Percentiles rank a stretch among this genome's conserved stretches.
Evolutionary conservation across 1,140 invertebrate species (phyloP).

Genomic region (Sesamia nonagrioides): DNA sequence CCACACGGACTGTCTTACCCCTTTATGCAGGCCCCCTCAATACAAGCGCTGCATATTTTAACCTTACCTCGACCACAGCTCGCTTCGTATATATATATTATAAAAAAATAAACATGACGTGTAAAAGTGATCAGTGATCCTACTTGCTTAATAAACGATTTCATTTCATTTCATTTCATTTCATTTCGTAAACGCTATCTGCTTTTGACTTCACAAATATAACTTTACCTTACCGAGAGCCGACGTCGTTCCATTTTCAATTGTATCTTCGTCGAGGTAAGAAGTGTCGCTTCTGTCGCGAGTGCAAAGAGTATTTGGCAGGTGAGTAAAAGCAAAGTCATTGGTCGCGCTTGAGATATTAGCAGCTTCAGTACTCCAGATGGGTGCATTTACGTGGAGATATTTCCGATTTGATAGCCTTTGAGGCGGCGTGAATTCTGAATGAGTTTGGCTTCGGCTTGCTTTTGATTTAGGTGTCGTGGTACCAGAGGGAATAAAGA

Average conservation of each 20-base stretch:
- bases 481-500: constrained; percentile 39
- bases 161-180: too few relatives aligned
- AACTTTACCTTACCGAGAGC: constrained; percentile 39
- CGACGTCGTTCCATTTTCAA: constrained; percentile 45
- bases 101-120: too few relatives aligned
- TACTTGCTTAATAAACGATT: too few relatives aligned
- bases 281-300: neutral
- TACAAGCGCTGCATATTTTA: constrained; percentile 85
- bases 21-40: constrained; percentile 82
- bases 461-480: constrained; percentile 47
- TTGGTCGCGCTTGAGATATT: constrained; percentile 84
- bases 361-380: constrained; percentile 74
- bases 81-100: too few relatives aligned
- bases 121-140: too few relatives aligned
- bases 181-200: constrained; percentile 84
- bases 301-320: constrained; percentile 58
- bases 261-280: constrained; percentile 48
- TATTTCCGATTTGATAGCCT: constrained; percentile 82
- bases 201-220: constrained; percentile 72
- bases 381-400: constrained; percentile 80
- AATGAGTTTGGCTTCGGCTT: constrained; percentile 39
- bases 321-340: constrained; percentile 69
- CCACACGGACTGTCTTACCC: constrained; percentile 80
- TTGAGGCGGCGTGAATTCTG: constrained; percentile 63
- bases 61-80: constrained; percentile 73